Percentiles rank a stretch among this genome's conserved stretches.
Evolutionary conservation across 2,113 vertebrate species (phyloP).

Genomic region (Cervus canadensis): DNA sequence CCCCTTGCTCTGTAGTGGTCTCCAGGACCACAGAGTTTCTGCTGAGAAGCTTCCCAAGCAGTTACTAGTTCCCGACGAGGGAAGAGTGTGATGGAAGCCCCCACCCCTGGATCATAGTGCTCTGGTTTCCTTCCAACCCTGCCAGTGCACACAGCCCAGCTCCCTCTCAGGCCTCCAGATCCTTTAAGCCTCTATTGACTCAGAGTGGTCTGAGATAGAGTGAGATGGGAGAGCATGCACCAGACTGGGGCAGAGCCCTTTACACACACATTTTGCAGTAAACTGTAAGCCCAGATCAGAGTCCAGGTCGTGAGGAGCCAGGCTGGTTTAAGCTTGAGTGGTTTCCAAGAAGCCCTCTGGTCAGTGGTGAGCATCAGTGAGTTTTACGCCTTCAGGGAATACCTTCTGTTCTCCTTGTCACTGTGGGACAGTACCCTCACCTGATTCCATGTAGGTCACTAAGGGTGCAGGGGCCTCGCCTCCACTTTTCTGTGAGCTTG

Average conservation of each 20-base stretch:
- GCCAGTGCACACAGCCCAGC: not conserved
- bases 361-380: not conserved
- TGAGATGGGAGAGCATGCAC: not conserved
- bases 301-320: not conserved
- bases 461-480: not conserved
- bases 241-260: not conserved
- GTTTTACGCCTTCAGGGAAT: not conserved
- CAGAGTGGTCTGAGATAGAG: not conserved
- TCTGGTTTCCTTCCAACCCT: not conserved
- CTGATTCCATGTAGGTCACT: not conserved
- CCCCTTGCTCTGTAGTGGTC: not conserved
- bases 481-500: not conserved
- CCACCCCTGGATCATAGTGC: too few species aligned
- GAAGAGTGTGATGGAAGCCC: not conserved
- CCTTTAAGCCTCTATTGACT: conserved; percentile 14
- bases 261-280: not conserved
- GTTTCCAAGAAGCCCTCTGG: not conserved
- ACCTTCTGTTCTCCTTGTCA: not conserved
- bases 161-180: not conserved
- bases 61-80: not conserved
- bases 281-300: not conserved
- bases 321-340: not conserved
- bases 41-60: not conserved
- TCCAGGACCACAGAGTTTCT: not conserved
- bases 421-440: not conserved